Evolutionary conservation across 2,113 vertebrate species (phyloP).

Genomic region (Athene noctua): DNA sequence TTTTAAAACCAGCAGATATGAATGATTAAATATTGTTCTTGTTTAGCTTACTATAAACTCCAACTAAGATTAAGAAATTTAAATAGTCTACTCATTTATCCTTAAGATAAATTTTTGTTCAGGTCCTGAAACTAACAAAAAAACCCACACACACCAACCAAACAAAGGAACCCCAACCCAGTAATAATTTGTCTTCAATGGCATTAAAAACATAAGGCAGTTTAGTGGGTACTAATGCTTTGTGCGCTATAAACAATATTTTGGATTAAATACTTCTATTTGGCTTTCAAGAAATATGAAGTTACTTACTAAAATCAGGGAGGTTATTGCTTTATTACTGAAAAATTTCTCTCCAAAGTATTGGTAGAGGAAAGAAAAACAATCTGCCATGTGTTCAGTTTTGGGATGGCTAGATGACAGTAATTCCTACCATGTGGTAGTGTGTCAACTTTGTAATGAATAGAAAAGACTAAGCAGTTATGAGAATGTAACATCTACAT

Average conservation of each 20-base stretch:
- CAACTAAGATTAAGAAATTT: neutral
- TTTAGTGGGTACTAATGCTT: neutral
- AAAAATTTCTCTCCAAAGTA: neutral
- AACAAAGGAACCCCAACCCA: neutral
- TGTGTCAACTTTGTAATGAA: neutral
- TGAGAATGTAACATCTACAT: neutral
- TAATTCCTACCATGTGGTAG: neutral
- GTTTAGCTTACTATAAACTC: neutral
- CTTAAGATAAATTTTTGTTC: neutral
- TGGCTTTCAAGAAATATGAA: neutral
- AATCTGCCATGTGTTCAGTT: fast-evolving
- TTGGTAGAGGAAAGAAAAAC: neutral
- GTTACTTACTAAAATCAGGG: neutral
- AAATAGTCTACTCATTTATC: neutral
- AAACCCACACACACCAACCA: too few relatives aligned
- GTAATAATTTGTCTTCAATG: neutral
- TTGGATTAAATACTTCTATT: neutral
- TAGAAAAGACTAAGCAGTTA: neutral
- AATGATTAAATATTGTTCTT: neutral
- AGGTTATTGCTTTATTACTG: neutral
- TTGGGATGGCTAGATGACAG: neutral
- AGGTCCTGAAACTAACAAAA: neutral
- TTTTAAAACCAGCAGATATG: neutral
- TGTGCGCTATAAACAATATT: neutral
- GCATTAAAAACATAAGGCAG: neutral